Percentiles rank a stretch among this genome's conserved stretches.
These are phyloP conservation scores for Troilus luridus DNA, from an alignment of 2,888 invertebrate species.

Conservation along the genomic window DNA sequence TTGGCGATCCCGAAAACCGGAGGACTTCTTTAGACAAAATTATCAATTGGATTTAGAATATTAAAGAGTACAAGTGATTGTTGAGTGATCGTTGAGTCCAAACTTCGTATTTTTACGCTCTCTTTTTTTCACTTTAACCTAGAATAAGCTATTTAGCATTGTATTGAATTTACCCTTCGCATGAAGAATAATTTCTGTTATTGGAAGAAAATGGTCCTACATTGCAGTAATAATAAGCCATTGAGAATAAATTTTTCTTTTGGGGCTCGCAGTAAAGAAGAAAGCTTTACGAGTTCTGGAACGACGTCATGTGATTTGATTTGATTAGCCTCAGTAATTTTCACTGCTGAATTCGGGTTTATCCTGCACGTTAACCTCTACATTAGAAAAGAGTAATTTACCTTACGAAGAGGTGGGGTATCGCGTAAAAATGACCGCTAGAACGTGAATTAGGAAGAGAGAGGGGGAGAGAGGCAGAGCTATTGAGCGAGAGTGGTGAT, in stretches of 20 bases:
- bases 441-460: neutral
- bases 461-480: neutral
- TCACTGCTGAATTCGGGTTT: neutral
- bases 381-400: neutral
- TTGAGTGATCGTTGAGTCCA: too few relatives aligned
- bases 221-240: neutral
- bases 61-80: too few relatives aligned
- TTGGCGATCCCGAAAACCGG: too few relatives aligned
- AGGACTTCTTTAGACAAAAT: too few relatives aligned
- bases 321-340: neutral
- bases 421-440: neutral
- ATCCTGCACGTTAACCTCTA: neutral
- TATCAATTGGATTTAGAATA: too few relatives aligned
- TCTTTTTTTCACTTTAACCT: too few relatives aligned
- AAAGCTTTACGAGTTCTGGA: neutral
- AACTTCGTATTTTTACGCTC: too few relatives aligned
- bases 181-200: too few relatives aligned
- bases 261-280: too few relatives aligned
- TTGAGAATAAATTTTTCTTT: neutral
- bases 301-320: neutral
- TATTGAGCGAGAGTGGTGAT: neutral
- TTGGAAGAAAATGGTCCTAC: too few relatives aligned
- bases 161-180: too few relatives aligned
- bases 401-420: neutral
- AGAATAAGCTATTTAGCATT: too few relatives aligned